phyloP scores from a whole-genome alignment of 2,888 invertebrate genomes.

The Eugnorisma glareosa region DNA sequence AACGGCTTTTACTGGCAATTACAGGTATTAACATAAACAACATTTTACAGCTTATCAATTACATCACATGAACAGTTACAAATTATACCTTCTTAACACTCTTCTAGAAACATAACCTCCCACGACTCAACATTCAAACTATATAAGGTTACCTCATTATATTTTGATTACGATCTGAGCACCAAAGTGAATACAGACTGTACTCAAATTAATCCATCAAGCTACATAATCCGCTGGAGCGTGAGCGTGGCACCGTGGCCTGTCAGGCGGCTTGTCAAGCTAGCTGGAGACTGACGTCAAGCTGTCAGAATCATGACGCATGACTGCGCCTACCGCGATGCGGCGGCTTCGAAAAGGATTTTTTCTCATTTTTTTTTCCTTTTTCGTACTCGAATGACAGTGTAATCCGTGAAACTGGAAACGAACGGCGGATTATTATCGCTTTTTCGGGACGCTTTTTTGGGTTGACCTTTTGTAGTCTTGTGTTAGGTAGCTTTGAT shows the following conservation, averaged over 20 bases:
- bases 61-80: slow-evolving; percentile 49
- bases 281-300: slow-evolving; percentile 75
- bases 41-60: slow-evolving; percentile 44
- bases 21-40: slow-evolving; percentile 32
- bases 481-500: slow-evolving; percentile 53
- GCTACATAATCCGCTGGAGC: slow-evolving; percentile 84
- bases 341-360: slow-evolving; percentile 75
- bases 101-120: slow-evolving; percentile 59
- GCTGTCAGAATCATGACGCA: slow-evolving; percentile 88
- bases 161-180: slow-evolving; percentile 76
- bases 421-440: slow-evolving; percentile 75
- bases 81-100: slow-evolving; percentile 53
- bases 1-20: background rate
- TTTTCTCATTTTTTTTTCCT: slow-evolving; percentile 67
- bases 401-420: slow-evolving; percentile 79
- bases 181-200: slow-evolving; percentile 68
- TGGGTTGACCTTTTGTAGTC: slow-evolving; percentile 61
- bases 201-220: slow-evolving; percentile 88
- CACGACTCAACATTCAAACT: slow-evolving; percentile 50
- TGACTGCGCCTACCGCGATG: slow-evolving; percentile 84
- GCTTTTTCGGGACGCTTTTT: slow-evolving; percentile 62
- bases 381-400: slow-evolving; percentile 64
- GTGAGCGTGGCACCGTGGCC: slow-evolving; percentile 77
- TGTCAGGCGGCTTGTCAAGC: slow-evolving; percentile 82
- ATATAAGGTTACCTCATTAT: slow-evolving; percentile 73